Evolutionary conservation across 2,113 vertebrate genomes (phyloP), one percentile per base, ranked within the genome.

Genomic region (Pungitius pungitius): DNA sequence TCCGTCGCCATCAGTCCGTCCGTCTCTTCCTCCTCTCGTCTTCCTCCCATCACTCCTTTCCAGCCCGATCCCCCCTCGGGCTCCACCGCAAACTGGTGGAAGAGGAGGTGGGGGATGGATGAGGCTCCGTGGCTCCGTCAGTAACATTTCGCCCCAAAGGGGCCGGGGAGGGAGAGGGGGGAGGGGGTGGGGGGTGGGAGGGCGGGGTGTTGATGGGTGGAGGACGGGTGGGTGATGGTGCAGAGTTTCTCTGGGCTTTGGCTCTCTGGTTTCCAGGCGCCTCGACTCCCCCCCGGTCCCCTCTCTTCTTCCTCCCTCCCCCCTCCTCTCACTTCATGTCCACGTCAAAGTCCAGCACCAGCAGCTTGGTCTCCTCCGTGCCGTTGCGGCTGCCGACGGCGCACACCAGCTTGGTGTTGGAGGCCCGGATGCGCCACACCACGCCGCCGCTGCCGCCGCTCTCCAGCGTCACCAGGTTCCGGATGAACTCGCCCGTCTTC

Each of bases 401-500:
- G 15, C 98, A 99, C 90, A 99, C 98, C 75, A 99, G 95, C 94
- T 99, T 99, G 87, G 97, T 98, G 94, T 99, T 99, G 24, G 98
- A 99, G 91, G 98, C 98, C 70, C 98, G 94, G 93, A 99, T 99
- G 80, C 98, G 93, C 98, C 98, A 99, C 87, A 99, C 98, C 47
- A 99, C 98, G 3, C 98, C 98, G 64, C 98, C 98, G 0, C 98
- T 99, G 71, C 98, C 98, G 60, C 98, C 98, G 20, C 98, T 99
- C 92, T 99, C 98, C 94, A 99, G 95, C 77, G 97, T 99, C 91
- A 99, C 98, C 87, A 99, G 95, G 91, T 99, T 99, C n/a, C 98
- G 96, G 95, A 99, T 99, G 95, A 99, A 99, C 95, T 99, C 98
- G 92, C 98, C 98, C 86, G 97, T 99, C 94, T 97, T 97, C 93